Percentiles rank a stretch among this genome's conserved stretches.
Conservation (phyloP, 1,140 invertebrate genomes). For the Reticulitermes speratus region DNA sequence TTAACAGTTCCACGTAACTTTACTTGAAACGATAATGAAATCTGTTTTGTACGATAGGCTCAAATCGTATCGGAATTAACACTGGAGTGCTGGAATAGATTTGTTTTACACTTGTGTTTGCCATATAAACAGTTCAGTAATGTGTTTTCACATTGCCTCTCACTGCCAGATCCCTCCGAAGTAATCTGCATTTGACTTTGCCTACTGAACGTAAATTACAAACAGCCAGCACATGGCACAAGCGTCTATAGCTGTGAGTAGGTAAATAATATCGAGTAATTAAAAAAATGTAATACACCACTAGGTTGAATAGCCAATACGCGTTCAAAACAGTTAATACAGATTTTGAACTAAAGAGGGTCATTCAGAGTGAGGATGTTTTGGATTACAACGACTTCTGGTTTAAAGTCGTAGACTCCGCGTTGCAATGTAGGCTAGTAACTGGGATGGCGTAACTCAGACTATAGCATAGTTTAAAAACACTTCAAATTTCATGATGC, state of each 20-base stretch:
- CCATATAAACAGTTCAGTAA: slow-evolving; percentile 12
- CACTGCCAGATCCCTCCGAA: background rate
- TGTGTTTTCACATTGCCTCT: background rate
- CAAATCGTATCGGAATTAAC: background rate
- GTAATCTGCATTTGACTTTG: background rate
- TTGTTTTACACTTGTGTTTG: slow-evolving; percentile 16
- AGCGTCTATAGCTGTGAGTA: background rate
- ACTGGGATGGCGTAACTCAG: too few relatives aligned
- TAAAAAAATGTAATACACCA: background rate
- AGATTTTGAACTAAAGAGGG: background rate
- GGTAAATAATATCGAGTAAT: slow-evolving; percentile 6
- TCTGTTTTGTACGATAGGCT: background rate
- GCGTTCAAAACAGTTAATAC: background rate
- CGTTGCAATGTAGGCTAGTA: too few relatives aligned
- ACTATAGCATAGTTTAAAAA: too few relatives aligned
- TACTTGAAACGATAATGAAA: background rate
- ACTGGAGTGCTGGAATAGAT: background rate
- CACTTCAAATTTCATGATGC: too few relatives aligned
- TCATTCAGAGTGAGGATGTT: background rate
- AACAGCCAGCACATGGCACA: background rate
- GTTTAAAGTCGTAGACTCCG: too few relatives aligned
- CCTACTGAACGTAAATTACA: background rate
- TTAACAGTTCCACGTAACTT: background rate
- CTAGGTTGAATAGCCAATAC: background rate
- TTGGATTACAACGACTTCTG: background rate